phyloP scores from a whole-genome alignment of 2,888 invertebrate species.

The Ornithoptera alexandrae region DNA sequence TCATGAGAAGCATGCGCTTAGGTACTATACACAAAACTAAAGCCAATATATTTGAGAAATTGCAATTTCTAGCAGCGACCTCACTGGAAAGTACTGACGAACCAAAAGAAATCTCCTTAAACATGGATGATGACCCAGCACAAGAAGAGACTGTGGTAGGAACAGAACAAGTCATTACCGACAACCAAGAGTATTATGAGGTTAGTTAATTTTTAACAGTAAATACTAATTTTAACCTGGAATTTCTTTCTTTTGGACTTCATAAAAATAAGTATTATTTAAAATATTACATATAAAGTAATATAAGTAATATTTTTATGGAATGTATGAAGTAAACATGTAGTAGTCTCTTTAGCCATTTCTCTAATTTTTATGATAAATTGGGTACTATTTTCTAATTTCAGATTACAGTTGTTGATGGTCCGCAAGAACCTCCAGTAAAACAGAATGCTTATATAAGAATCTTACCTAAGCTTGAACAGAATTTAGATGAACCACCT shows the following conservation, averaged over 20 bases:
- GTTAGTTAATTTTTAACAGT: conserved; percentile 31
- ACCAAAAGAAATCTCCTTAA: conserved; percentile 30
- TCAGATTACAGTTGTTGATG: conserved; percentile 69
- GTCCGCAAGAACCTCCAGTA: conserved; percentile 45
- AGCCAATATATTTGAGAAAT: conserved; percentile 58
- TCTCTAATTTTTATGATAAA: not conserved
- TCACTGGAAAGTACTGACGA: conserved; percentile 43
- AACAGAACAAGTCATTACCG: conserved; percentile 64
- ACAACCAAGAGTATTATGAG: conserved; percentile 74
- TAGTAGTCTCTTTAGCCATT: too few species aligned
- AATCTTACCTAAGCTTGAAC: conserved; percentile 42
- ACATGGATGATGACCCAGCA: conserved; percentile 38
- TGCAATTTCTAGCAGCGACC: conserved; percentile 56
- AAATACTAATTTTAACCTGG: too few species aligned
- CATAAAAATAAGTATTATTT: not conserved
- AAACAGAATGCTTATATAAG: conserved; percentile 44
- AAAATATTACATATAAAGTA: not conserved
- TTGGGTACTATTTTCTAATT: conserved; percentile 36
- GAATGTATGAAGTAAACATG: too few species aligned
- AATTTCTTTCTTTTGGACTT: not conserved
- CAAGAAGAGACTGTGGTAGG: conserved; percentile 33
- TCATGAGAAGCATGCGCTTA: conserved; percentile 71
- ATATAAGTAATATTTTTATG: too few species aligned
- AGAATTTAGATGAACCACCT: conserved; percentile 45
- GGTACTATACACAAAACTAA: conserved; percentile 63